Evolutionary conservation across 2,797 vertebrate species (phyloP), one percentile per base, ranked within the genome.

Genomic region (Silurus lanzhouensis): DNA sequence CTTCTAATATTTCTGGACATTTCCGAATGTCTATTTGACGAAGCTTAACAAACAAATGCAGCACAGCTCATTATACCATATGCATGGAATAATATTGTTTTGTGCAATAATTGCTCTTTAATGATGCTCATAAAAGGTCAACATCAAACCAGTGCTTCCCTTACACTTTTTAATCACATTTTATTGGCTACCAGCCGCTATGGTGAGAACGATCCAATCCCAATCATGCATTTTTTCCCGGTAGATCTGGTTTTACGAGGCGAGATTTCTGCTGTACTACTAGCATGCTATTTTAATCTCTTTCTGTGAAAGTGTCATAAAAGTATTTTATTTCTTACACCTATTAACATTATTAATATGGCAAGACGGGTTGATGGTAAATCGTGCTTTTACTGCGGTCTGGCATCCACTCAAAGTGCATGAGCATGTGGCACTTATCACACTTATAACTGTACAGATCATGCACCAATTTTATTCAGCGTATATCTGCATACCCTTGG

Each of bases 301-400:
- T 80, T 80, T 64, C 38, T 31, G 20, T 66, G 20, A n/a, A 80
- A 52, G 61, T 48, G 61, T 52, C 61, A 66, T 80, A 80, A 80
- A 80, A 25, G n/a, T 80, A 66, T 64, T 80, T 66, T 80, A 80
- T 80, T 66, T 25, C 44, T 19, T 66, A 66, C 61, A 48, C 61
- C 78, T 80, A 80, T 80, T 80, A 80, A 48, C 61, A 66, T 80
- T 80, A 66, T 80, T 80, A 80, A 52, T 80, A 66, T 66, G 78
- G 44, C 44, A 52, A 27, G 61, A 27, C 61, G 48, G 74, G 55
- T 57, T 79, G 61, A 66, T 80, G 44, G 60, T 66, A 80, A 80
- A 66, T 66, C n/a, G 15, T 80, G 78, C 61, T 66, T 80, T 80
- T 80, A 80, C 61, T 80, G 44, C 78, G 1, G 22, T 66, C 78